Conservation (phyloP, 2,113 vertebrate species). For the Poeciliopsis prolifica region DNA sequence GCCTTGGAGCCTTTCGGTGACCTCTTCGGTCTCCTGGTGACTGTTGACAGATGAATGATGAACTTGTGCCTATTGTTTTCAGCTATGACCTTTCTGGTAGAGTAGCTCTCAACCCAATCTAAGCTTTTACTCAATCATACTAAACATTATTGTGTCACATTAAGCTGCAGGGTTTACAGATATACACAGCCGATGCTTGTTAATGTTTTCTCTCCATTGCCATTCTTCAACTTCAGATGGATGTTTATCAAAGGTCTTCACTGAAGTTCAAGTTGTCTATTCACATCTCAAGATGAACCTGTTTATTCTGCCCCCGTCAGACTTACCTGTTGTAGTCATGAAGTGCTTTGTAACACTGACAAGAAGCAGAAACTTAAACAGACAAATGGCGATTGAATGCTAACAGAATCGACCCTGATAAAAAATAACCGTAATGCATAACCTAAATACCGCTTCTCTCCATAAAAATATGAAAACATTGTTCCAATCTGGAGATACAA, state of each 20-base stretch:
- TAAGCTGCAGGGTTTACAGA: not conserved
- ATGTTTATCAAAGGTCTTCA: not conserved
- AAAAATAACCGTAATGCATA: no score
- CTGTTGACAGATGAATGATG: conserved; percentile 48
- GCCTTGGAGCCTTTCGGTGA: not conserved
- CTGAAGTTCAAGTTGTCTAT: not conserved
- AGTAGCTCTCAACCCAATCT: conserved; percentile 26
- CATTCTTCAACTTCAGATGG: not conserved
- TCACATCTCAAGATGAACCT: not conserved
- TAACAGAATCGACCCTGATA: no score
- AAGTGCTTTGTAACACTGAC: no score
- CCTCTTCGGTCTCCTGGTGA: conserved; percentile 18
- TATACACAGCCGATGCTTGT: not conserved
- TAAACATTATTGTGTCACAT: conserved; percentile 21
- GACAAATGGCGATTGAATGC: no score
- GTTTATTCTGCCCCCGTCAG: not conserved
- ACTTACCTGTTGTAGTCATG: not conserved
- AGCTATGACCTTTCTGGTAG: conserved; percentile 46
- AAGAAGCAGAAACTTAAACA: no score
- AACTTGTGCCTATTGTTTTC: conserved; percentile 23
- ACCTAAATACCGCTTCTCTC: no score
- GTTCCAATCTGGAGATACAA: no score
- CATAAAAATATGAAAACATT: no score
- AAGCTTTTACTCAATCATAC: conserved; percentile 31
- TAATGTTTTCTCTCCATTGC: conserved; percentile 1